Base-by-base conservation (phyloP, 2,797 vertebrate species). In the Discoglossus pictus region DNA sequence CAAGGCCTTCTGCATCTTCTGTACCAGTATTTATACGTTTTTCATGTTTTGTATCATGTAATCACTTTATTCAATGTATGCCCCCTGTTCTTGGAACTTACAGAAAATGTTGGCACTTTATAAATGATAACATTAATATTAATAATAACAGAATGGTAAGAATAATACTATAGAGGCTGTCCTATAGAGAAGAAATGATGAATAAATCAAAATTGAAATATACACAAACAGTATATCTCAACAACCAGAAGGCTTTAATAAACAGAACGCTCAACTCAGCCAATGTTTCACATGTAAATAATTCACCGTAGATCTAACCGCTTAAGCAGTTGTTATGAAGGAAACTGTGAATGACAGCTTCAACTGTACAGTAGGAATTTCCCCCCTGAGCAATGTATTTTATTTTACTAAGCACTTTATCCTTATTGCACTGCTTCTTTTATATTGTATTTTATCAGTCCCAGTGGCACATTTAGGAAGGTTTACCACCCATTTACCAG, bases 401-500 rank as follows among this genome's bases (percentile, higher is more conserved):
- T 68, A 61, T 68, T 60, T 60, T 53, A 44, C 56, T 68, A 60
- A 68, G 47, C 65, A 61, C 47, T 68, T 68, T 53, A 43, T 12
- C 39, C 65, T 60, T 60, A 68, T 53, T 68, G n/a, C 42, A 54
- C 31, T 13, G 21, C 13, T 61, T 54, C 56, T 61, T 61, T 61
- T 68, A 25, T 61, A 68, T 61, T 52, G 39, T 55, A 53, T 61
- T 61, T 61, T 68, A 68, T 68, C 58, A 25, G 39, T 59, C 66
- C 40, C 56, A 68, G 8, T 68, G 66, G 66, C 66, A 61, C 48
- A 61, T 61, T 68, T 52, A 52, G 46, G 11, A 44, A 61, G 42
- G 27, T 68, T 61, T 68, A 54, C 66, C 66, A 68, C 48, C 48
- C 48, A 61, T 68, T 61, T 68, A 46, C 58, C 31, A 68, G 15